These are phyloP conservation scores for Squalus acanthias DNA, from an alignment of 2,797 vertebrate species.

Conservation along the genomic window DNA sequence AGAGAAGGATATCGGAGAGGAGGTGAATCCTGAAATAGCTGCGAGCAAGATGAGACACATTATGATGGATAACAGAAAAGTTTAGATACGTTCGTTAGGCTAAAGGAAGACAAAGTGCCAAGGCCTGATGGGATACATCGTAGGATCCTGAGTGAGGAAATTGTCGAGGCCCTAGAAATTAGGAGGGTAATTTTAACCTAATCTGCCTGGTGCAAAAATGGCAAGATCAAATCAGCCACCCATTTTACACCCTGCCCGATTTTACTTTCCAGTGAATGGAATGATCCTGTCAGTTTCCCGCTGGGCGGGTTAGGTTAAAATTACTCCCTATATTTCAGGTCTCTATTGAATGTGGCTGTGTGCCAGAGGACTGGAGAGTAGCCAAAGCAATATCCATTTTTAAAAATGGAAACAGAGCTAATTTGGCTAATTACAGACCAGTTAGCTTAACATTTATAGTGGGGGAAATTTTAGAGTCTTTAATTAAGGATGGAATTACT, in stretches of 20 bases:
- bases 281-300: neutral
- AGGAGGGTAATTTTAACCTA: neutral
- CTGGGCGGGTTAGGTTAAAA: neutral
- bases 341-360: neutral
- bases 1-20: neutral
- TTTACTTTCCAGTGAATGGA: neutral
- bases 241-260: neutral
- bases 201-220: neutral
- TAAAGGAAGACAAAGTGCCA: too few species aligned
- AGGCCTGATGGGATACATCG: neutral
- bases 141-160: neutral
- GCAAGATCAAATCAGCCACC: neutral
- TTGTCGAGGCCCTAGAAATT: neutral
- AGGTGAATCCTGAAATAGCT: neutral
- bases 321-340: neutral
- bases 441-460: neutral
- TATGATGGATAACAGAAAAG: neutral
- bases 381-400: neutral
- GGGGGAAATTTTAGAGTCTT: neutral
- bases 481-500: neutral
- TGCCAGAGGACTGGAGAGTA: neutral
- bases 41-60: neutral
- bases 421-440: neutral
- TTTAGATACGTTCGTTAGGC: neutral
- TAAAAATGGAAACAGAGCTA: neutral